A percentile compares a stretch with the other conserved stretches of the same genome.
Evolutionary conservation across 2,888 invertebrate species (phyloP).

Genomic region (Ernsta delagoae): DNA sequence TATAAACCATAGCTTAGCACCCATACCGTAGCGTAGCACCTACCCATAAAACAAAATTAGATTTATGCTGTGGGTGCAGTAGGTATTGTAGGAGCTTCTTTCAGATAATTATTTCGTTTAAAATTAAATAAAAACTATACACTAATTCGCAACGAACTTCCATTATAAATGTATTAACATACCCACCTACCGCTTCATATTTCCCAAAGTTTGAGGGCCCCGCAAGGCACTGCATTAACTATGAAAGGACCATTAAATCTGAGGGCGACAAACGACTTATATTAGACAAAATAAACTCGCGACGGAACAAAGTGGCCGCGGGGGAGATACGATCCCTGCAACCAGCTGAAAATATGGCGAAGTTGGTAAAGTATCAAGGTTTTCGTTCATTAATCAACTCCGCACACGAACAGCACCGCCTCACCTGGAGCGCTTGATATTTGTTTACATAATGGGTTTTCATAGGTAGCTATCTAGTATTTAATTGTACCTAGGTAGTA

Average conservation of each 20-base stretch:
- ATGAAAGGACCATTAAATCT: slow-evolving; percentile 58
- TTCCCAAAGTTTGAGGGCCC: slow-evolving; percentile 53
- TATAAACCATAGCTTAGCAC: too few species aligned
- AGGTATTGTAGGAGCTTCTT: too few species aligned
- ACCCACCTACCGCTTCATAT: neutral
- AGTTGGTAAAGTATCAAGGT: slow-evolving; percentile 58
- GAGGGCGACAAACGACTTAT: slow-evolving; percentile 59
- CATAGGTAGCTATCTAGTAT: too few species aligned
- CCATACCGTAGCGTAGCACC: too few species aligned
- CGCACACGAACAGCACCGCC: neutral
- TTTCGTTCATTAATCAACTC: neutral
- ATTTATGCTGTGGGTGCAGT: too few species aligned
- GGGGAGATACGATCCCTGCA: slow-evolving; percentile 71
- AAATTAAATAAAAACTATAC: neutral
- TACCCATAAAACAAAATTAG: too few species aligned
- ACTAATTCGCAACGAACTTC: neutral
- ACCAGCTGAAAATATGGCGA: slow-evolving; percentile 66
- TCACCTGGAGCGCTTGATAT: neutral
- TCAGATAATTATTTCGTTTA: too few species aligned
- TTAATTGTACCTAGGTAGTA: too few species aligned
- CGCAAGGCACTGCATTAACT: slow-evolving; percentile 58
- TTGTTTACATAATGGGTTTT: neutral
- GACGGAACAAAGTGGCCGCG: slow-evolving; percentile 71
- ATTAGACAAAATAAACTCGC: slow-evolving; percentile 69
- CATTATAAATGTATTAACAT: neutral